These are phyloP conservation scores for Pagrus major DNA, from an alignment of 2,113 vertebrate species.

Conservation along the genomic window DNA sequence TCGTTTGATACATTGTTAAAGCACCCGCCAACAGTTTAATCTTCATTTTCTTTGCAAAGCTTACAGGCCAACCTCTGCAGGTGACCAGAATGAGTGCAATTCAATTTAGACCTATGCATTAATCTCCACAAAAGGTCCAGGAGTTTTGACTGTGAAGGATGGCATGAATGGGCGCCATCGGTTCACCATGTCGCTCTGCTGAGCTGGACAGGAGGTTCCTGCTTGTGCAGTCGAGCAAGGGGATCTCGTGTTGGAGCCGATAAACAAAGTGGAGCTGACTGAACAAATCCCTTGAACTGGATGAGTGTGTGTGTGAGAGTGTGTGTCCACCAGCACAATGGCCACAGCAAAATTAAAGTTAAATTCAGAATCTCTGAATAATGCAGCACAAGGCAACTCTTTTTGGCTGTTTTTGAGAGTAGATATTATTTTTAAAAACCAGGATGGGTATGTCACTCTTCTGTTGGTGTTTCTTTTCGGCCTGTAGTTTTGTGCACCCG, in stretches of 20 bases:
- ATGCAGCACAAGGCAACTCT: slow-evolving; percentile 23
- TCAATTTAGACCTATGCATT: slow-evolving; percentile 56
- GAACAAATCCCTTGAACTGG: slow-evolving; percentile 59
- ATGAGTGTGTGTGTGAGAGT: not conserved
- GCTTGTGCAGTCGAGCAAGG: slow-evolving; percentile 48
- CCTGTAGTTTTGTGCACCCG: slow-evolving; percentile 34
- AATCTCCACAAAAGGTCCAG: slow-evolving; percentile 54
- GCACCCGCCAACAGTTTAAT: slow-evolving; percentile 46
- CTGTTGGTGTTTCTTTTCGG: not conserved
- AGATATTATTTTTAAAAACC: slow-evolving; percentile 1
- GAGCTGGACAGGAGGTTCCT: slow-evolving; percentile 58
- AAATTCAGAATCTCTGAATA: slow-evolving; percentile 55
- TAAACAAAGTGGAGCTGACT: slow-evolving; percentile 51
- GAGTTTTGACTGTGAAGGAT: slow-evolving; percentile 30
- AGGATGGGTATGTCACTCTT: not conserved
- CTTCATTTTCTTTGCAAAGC: slow-evolving; percentile 62
- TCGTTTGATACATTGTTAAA: slow-evolving; percentile 50
- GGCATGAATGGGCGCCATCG: slow-evolving; percentile 39
- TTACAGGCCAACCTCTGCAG: slow-evolving; percentile 27
- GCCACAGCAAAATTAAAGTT: slow-evolving; percentile 48
- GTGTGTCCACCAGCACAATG: not conserved
- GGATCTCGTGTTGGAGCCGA: slow-evolving; percentile 25
- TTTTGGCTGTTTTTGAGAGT: not conserved
- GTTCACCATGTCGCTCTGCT: slow-evolving; percentile 48
- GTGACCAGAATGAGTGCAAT: slow-evolving; percentile 51